Base-by-base conservation (phyloP, 2,888 invertebrate genomes). In the Nipponacmea schrenckii region DNA sequence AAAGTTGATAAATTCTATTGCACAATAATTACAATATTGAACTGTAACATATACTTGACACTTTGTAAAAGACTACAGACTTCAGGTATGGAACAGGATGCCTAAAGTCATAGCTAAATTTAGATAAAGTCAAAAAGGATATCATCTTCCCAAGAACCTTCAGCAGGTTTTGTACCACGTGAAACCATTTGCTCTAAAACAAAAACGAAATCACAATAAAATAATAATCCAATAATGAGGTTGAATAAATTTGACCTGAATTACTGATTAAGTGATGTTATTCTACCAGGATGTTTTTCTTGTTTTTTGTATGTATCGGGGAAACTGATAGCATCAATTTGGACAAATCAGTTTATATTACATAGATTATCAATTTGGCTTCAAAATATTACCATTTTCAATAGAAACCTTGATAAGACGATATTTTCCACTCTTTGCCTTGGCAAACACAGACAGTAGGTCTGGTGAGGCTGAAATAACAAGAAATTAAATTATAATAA, bases 81-180 rank as follows among this genome's bases (percentile, higher is more conserved):
- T 65, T 62, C 31, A 31, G 7, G 31, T 31, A 31, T 31, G 31
- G 31, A 31, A 31, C 4, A 31, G 31, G 31, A 7, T n/a, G n/a
- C n/a, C n/a, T n/a, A n/a, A n/a, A n/a, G n/a, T n/a, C n/a, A n/a
- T n/a, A n/a, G n/a, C n/a, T n/a, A n/a, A n/a, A n/a, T 31, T 31
- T 4, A 31, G 2, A 7, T 4, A 4, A 31, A 8, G 39, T 39
- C 39, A 44, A 17, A 79, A 86, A 85, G 84, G 85, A 86, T 87
- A 87, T 84, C 88, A 68, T 85, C 77, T 74, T 88, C 85, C 86
- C 86, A 87, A 7, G 82, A 76, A 26, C 82, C 80, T 10, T 48
- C 15, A n/a, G 85, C 82, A 62, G 72, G 66, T 39, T 75, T 77
- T 72, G 79, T 82, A 62, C 77, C 74, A 17, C 74, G 72, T 39